These are phyloP conservation scores for Agapetus fuscipes DNA, from an alignment of 2,888 invertebrate species.

Conservation along the genomic window DNA sequence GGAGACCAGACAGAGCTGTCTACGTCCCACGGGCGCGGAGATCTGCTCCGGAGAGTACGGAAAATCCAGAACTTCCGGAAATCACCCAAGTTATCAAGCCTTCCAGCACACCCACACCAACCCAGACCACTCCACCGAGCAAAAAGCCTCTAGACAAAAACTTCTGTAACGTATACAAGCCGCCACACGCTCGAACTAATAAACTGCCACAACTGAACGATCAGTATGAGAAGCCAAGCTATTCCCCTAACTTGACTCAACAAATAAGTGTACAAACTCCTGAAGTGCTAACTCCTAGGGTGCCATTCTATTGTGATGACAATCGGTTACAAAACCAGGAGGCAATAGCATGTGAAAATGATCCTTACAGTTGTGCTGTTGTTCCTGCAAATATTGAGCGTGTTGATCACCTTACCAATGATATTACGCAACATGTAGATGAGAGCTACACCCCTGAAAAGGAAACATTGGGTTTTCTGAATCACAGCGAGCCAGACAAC, in stretches of 20 bases:
- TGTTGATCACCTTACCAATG: conserved; percentile 16
- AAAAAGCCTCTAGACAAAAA: conserved; percentile 26
- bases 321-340: neutral
- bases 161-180: conserved; percentile 44
- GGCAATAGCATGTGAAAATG: conserved; percentile 10
- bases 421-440: conserved; percentile 19
- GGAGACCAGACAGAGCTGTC: conserved; percentile 68
- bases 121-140: neutral
- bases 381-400: conserved; percentile 18
- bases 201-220: neutral
- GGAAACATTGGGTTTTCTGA: too few relatives aligned
- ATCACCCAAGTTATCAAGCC: conserved; percentile 32
- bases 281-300: neutral
- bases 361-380: conserved; percentile 16
- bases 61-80: conserved; percentile 30
- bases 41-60: conserved; percentile 22
- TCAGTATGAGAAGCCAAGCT: neutral
- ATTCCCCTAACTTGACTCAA: neutral
- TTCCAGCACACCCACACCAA: conserved; percentile 32
- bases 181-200: conserved; percentile 35
- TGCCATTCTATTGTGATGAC: too few relatives aligned
- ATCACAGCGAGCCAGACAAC: too few relatives aligned
- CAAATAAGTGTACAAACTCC: neutral
- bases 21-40: conserved; percentile 68
- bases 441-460: too few relatives aligned